A percentile compares a stretch with the other conserved stretches of the same genome.
These are phyloP conservation scores for Myotis davidii DNA, from an alignment of 2,113 vertebrate species.

Conservation along the genomic window DNA sequence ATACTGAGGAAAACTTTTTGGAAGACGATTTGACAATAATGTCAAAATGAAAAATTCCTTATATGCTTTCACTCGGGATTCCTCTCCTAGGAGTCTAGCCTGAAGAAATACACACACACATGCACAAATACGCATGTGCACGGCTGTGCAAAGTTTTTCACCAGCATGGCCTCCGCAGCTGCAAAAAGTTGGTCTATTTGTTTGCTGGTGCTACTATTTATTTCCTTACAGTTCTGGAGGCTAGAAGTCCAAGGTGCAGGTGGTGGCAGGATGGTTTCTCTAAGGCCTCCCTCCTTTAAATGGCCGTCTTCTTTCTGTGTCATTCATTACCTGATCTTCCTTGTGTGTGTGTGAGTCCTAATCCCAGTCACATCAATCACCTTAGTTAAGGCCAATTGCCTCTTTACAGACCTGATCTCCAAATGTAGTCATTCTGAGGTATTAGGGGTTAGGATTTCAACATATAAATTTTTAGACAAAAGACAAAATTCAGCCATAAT, in stretches of 20 bases:
- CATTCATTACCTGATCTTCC: not conserved
- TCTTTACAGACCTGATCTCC: not conserved
- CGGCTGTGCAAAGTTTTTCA: not conserved
- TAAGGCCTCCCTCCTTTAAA: not conserved
- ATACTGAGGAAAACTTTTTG: not conserved
- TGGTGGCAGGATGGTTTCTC: not conserved
- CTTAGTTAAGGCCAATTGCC: not conserved
- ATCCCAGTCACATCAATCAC: not conserved
- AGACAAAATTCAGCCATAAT: not conserved
- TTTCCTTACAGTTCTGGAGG: not conserved
- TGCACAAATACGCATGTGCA: not conserved
- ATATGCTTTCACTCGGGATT: not conserved
- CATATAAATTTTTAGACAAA: not conserved
- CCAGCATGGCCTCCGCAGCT: not conserved
- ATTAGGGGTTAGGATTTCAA: not conserved
- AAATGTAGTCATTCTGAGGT: not conserved
- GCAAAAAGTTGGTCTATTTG: no score
- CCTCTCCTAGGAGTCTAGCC: not conserved
- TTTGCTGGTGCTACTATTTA: not conserved
- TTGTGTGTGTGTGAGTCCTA: not conserved
- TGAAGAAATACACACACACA: not conserved
- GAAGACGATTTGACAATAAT: not conserved
- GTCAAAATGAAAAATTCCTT: conserved; percentile 8
- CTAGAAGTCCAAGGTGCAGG: not conserved
- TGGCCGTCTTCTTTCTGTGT: not conserved